Percentiles rank a stretch among this genome's conserved stretches.
Evolutionary conservation across 2,113 vertebrate genomes (phyloP).

Genomic region (Cepphus grylle): DNA sequence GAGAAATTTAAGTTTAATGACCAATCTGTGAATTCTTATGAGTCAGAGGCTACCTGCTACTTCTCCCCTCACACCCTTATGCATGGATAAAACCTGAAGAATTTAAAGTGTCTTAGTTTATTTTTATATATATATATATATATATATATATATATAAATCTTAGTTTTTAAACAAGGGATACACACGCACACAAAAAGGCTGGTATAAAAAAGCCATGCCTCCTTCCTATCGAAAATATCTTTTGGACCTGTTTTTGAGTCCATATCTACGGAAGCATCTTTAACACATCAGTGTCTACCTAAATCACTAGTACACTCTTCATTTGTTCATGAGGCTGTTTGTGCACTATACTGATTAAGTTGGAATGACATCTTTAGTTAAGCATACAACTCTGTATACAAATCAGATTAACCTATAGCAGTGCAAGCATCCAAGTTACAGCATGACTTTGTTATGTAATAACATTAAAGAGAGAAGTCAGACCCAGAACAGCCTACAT

Average conservation of each 20-base stretch:
- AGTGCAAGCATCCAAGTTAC: neutral
- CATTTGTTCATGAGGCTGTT: neutral
- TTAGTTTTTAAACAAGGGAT: neutral
- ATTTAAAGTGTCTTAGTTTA: neutral
- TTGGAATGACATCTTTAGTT: neutral
- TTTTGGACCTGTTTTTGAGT: neutral
- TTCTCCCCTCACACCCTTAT: rapidly evolving
- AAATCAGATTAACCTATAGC: constrained; percentile 1
- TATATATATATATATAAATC: neutral
- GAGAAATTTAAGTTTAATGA: neutral
- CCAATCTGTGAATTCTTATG: neutral
- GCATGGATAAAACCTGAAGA: neutral
- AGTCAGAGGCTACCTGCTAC: neutral
- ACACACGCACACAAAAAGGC: neutral
- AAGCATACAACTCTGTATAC: neutral
- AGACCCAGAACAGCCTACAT: neutral
- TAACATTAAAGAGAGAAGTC: neutral
- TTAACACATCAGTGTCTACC: neutral
- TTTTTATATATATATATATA: neutral
- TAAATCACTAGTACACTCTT: neutral
- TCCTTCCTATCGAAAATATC: neutral
- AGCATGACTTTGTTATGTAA: neutral
- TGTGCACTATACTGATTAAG: neutral
- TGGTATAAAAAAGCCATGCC: neutral
- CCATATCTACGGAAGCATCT: rapidly evolving